Base-by-base conservation (phyloP, 1,140 invertebrate species). In the Cydia splendana region DNA sequence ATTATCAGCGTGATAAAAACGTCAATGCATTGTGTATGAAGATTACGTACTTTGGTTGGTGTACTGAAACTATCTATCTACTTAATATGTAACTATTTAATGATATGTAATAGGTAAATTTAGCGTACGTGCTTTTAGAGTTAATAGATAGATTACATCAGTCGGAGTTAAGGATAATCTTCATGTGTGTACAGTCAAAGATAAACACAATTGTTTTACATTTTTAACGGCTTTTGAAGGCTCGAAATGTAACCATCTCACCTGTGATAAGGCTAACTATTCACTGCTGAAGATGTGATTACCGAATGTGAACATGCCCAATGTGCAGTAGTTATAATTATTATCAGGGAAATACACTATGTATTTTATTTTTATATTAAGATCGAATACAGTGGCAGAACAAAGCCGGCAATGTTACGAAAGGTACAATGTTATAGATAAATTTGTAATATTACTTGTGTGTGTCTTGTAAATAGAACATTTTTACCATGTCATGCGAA, bases 301-400 rank as follows among this genome's bases (percentile, higher is more conserved):
- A 57, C 20, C n/a, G 10, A 6, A 57, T 30, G 67, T 67, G 67
- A 38, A 71, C 30, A 7, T 89, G 85, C 90, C 90, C 89, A 90
- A 90, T 89, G 88, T 91, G 91, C 89, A 89, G 78, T 89, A 90
- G 88, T 85, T 85, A 90, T 90, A 87, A 83, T 88, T 89, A 88
- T 90, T 89, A 90, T 89, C 80, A 88, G 91, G 90, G 83, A 87
- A 87, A 90, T 86, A 86, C 28, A 51, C 28, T 84, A 82, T 86
- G 90, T 91, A 91, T 89, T 91, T 91, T 93, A 91, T 91, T 92
- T 91, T 91, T 93, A 85, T 91, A 90, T 85, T 88, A 89, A 83
- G 81, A 87, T 82, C 79, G 78, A 85, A 87, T 86, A 79, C 84
- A 84, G 81, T 82, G 84, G 83, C 84, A 81, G 83, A 81, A 69